These are phyloP conservation scores for Percopsis transmontana DNA, from an alignment of 2,113 vertebrate species.

Conservation along the genomic window DNA sequence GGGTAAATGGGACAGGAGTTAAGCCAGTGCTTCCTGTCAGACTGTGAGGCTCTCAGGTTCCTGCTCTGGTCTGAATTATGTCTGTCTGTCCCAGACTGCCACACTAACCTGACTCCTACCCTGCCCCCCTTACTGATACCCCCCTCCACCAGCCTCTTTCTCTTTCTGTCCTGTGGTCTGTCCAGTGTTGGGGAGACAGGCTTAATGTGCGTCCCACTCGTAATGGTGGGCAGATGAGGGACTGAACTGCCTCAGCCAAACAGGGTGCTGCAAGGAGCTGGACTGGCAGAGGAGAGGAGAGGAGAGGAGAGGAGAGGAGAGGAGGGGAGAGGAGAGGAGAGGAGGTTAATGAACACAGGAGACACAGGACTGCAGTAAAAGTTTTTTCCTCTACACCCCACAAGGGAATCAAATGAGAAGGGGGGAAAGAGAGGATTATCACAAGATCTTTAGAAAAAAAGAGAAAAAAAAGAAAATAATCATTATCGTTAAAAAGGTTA, in stretches of 20 bases:
- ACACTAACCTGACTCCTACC: slow-evolving; percentile 32
- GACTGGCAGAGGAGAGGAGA: neutral
- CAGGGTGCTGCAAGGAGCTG: slow-evolving; percentile 35
- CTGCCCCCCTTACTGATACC: slow-evolving; percentile 4
- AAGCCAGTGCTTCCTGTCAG: slow-evolving; percentile 76
- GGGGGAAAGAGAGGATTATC: slow-evolving; percentile 47
- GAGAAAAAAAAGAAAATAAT: neutral
- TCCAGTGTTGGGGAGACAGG: slow-evolving; percentile 63
- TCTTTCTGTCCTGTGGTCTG: slow-evolving; percentile 47
- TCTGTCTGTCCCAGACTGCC: slow-evolving; percentile 59
- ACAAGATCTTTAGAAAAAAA: slow-evolving; percentile 46
- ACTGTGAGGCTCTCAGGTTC: slow-evolving; percentile 72
- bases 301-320: slow-evolving; percentile 18
- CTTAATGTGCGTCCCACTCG: slow-evolving; percentile 65
- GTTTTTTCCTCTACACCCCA: slow-evolving; percentile 48
- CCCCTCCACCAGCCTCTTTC: slow-evolving; percentile 42
- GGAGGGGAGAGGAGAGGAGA: slow-evolving; percentile 2
- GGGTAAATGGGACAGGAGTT: slow-evolving; percentile 65
- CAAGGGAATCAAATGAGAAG: slow-evolving; percentile 42
- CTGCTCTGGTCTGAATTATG: slow-evolving; percentile 76
- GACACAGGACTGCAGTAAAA: slow-evolving; percentile 32
- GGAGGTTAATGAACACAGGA: slow-evolving; percentile 2
- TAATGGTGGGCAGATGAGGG: slow-evolving; percentile 68
- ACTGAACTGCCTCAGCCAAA: slow-evolving; percentile 39
- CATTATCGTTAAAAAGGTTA: slow-evolving; percentile 61